Conservation (phyloP, 2,797 vertebrate genomes). For the Meriones psammophilus region DNA sequence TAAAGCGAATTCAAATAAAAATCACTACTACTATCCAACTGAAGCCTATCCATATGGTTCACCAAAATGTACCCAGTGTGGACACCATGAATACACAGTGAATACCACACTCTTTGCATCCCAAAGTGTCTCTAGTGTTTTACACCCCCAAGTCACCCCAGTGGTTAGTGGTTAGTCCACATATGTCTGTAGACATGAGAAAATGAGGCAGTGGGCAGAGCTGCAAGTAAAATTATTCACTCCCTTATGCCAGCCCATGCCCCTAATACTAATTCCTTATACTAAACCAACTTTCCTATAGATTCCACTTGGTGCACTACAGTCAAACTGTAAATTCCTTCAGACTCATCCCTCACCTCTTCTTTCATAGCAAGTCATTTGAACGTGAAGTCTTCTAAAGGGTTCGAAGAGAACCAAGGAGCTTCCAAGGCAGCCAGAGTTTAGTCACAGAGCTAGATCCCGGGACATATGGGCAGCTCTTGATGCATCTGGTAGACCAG, state of each 20-base stretch:
- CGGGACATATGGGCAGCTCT: slow-evolving; percentile 85
- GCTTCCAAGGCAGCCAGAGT: slow-evolving; percentile 92
- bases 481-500: slow-evolving; percentile 90
- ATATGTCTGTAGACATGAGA: slow-evolving; percentile 87
- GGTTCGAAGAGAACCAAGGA: slow-evolving; percentile 89
- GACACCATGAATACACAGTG: slow-evolving; percentile 89
- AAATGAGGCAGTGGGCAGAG: slow-evolving; percentile 88
- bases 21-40: slow-evolving; percentile 93
- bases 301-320: slow-evolving; percentile 91
- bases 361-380: slow-evolving; percentile 88
- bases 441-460: slow-evolving; percentile 93
- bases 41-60: slow-evolving; percentile 93
- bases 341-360: slow-evolving; percentile 89
- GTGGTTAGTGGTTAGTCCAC: slow-evolving; percentile 87
- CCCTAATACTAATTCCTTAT: slow-evolving; percentile 93
- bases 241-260: slow-evolving; percentile 91
- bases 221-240: slow-evolving; percentile 92
- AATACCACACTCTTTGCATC: slow-evolving; percentile 87
- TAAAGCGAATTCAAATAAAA: slow-evolving; percentile 93
- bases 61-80: slow-evolving; percentile 93
- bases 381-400: slow-evolving; percentile 87
- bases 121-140: slow-evolving; percentile 78
- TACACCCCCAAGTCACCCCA: slow-evolving; percentile 91
- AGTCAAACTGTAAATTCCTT: slow-evolving; percentile 92
- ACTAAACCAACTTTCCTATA: slow-evolving; percentile 92